phyloP scores from a whole-genome alignment of 2,888 invertebrate genomes.

The Onthophagus sagittarius region DNA sequence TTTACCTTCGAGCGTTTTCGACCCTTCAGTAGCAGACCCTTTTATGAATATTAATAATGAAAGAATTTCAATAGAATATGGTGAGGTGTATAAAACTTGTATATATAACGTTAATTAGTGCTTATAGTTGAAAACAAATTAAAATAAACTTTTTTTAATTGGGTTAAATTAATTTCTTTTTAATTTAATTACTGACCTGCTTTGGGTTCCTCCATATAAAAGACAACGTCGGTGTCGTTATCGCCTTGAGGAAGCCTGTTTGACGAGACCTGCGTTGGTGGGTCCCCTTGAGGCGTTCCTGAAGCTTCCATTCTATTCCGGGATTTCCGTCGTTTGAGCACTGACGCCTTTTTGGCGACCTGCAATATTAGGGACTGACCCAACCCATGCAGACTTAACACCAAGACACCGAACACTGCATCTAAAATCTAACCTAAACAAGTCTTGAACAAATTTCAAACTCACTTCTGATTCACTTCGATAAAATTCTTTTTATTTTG shows the following conservation, averaged over 20 bases:
- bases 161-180: background rate
- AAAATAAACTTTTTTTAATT: background rate
- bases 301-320: constrained; percentile 60
- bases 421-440: constrained; percentile 42
- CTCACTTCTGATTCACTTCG: background rate
- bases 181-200: constrained; percentile 54
- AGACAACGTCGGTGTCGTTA: constrained; percentile 62
- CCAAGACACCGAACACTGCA: constrained; percentile 49
- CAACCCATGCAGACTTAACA: constrained; percentile 50
- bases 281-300: constrained; percentile 37
- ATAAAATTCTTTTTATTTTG: background rate
- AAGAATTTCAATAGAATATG: too few relatives aligned
- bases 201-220: constrained; percentile 62
- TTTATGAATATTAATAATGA: too few relatives aligned
- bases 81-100: too few relatives aligned
- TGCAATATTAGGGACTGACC: constrained; percentile 68
- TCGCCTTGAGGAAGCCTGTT: constrained; percentile 46
- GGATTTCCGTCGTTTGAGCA: constrained; percentile 66
- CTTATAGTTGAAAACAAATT: too few relatives aligned
- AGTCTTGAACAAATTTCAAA: background rate
- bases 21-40: background rate
- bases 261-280: constrained; percentile 29
- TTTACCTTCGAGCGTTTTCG: background rate
- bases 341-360: constrained; percentile 72
- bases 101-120: too few relatives aligned